Evolutionary conservation across 2,113 vertebrate species (phyloP).

Genomic region (Brienomyrus longianalis): DNA sequence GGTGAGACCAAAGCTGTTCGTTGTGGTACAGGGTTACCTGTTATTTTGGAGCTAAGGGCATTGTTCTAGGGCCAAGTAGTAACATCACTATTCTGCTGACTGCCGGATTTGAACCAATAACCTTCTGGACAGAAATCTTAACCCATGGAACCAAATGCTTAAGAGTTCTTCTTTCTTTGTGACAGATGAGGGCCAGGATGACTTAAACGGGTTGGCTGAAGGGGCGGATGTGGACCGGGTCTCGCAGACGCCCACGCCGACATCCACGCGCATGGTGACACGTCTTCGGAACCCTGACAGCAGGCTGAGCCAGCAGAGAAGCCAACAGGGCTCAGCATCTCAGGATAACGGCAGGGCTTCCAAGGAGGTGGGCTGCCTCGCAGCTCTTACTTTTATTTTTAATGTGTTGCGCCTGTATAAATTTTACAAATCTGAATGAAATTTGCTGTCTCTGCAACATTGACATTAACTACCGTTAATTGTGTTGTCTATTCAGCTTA

Average conservation of each 20-base stretch:
- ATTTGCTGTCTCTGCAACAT: neutral
- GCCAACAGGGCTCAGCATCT: constrained; percentile 70
- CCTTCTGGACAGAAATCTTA: neutral
- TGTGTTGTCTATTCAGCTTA: neutral
- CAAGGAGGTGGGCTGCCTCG: constrained; percentile 66
- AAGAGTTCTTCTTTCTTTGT: neutral
- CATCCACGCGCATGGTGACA: constrained; percentile 70
- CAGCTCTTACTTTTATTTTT: neutral
- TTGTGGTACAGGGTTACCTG: neutral
- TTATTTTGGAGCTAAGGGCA: neutral
- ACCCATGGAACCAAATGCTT: neutral
- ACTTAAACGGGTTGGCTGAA: constrained; percentile 54
- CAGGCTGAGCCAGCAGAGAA: constrained; percentile 79
- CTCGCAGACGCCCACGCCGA: constrained; percentile 8
- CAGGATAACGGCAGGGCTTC: constrained; percentile 71
- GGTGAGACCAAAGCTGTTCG: neutral
- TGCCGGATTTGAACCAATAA: neutral
- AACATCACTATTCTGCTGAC: neutral
- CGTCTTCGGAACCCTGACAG: constrained; percentile 79
- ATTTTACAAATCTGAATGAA: neutral
- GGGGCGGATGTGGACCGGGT: constrained; percentile 35
- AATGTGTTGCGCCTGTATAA: neutral
- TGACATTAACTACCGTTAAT: neutral
- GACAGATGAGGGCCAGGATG: constrained; percentile 65
- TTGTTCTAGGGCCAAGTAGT: neutral